Evolutionary conservation across 2,888 invertebrate species (phyloP).

Genomic region (Dolomedes plantarius): DNA sequence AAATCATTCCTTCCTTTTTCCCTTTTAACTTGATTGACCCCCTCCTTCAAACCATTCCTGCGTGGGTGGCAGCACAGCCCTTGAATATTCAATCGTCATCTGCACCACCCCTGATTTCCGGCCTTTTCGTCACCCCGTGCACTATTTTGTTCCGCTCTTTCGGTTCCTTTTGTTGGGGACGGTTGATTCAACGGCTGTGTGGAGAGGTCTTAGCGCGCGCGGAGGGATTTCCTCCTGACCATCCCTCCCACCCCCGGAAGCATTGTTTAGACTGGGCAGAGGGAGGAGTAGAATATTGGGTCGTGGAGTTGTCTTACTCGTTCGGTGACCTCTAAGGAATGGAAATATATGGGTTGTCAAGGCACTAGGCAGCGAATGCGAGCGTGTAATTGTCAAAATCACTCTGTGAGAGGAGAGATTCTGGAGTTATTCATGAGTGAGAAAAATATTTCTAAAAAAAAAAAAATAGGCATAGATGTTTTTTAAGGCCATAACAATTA

Average conservation of each 20-base stretch:
- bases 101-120: slow-evolving; percentile 24
- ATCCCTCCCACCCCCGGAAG: too few species aligned
- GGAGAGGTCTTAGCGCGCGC: slow-evolving; percentile 20
- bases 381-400: too few species aligned
- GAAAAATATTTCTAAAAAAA: too few species aligned
- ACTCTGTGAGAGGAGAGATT: too few species aligned
- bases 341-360: not conserved
- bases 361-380: not conserved
- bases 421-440: too few species aligned
- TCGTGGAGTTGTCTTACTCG: not conserved
- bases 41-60: slow-evolving; percentile 24
- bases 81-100: slow-evolving; percentile 58
- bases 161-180: slow-evolving; percentile 26
- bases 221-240: not conserved
- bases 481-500: too few species aligned
- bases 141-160: slow-evolving; percentile 55
- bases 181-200: slow-evolving; percentile 46
- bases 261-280: slow-evolving; percentile 5
- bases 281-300: not conserved
- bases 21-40: slow-evolving; percentile 58
- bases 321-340: not conserved
- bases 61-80: slow-evolving; percentile 40
- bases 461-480: too few species aligned
- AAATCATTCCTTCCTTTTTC: slow-evolving; percentile 6
- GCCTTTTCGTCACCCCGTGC: slow-evolving; percentile 28